A percentile compares a stretch with the other conserved stretches of the same genome.
Evolutionary conservation across 2,888 invertebrate genomes (phyloP).

Genomic region (Calameuta idolon): DNA sequence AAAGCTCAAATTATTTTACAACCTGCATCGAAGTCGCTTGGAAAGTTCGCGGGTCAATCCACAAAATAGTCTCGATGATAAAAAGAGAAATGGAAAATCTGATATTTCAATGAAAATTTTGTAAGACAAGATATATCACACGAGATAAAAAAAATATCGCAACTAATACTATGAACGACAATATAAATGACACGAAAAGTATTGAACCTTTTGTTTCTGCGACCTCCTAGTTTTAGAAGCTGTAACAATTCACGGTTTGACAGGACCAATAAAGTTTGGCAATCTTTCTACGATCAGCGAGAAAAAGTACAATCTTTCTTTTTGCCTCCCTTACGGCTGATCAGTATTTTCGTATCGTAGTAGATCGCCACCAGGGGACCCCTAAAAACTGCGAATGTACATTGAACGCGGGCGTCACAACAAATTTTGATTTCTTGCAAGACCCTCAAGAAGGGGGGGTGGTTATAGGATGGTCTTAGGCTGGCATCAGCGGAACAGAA

Average conservation of each 20-base stretch:
- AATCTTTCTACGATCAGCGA: constrained; percentile 24
- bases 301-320: constrained; percentile 12
- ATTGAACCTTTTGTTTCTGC: no score
- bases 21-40: constrained; percentile 6
- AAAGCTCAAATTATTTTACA: constrained; percentile 42
- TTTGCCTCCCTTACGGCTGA: constrained; percentile 8
- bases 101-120: no score
- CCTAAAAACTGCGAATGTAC: constrained; percentile 18
- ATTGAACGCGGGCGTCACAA: constrained; percentile 19
- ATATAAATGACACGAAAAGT: no score
- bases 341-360: constrained; percentile 19
- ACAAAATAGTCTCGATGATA: no score
- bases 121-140: no score
- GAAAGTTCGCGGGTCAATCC: no score
- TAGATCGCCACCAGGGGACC: constrained; percentile 21
- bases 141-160: no score
- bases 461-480: not conserved
- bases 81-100: no score
- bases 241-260: not conserved
- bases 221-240: not conserved
- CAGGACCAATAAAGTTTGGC: constrained; percentile 20
- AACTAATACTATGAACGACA: no score
- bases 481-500: not conserved
- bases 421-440: constrained; percentile 24
- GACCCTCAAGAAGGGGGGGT: not conserved